Conservation (phyloP, 2,888 invertebrate genomes). For the Uloborus plumipes region DNA sequence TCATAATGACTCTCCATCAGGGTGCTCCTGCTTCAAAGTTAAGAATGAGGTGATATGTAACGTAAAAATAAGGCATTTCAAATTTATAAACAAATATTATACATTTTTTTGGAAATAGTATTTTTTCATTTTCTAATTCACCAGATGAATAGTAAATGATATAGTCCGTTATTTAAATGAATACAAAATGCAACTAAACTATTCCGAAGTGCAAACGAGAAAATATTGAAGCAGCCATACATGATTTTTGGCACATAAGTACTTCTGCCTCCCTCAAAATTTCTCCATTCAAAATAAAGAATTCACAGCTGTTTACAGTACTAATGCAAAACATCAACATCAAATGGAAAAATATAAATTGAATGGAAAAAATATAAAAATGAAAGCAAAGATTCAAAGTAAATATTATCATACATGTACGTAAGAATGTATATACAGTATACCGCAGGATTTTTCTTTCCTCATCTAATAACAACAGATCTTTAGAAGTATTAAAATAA, state of each 20-base stretch:
- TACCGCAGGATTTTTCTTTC: slow-evolving; percentile 36
- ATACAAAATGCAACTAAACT: too few species aligned
- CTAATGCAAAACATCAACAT: slow-evolving; percentile 26
- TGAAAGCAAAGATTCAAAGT: slow-evolving; percentile 12
- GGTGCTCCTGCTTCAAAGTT: too few species aligned
- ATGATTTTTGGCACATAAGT: slow-evolving; percentile 35
- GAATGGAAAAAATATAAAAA: neutral
- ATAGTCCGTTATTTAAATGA: too few species aligned
- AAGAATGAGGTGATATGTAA: too few species aligned
- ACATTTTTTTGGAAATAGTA: too few species aligned
- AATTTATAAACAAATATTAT: too few species aligned
- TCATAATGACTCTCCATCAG: too few species aligned
- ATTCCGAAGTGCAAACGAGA: neutral
- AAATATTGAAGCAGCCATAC: slow-evolving; percentile 1
- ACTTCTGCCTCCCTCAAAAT: slow-evolving; percentile 6
- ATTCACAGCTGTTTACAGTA: slow-evolving; percentile 33
- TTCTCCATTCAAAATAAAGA: slow-evolving; percentile 8
- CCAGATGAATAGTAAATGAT: too few species aligned
- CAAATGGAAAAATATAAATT: slow-evolving; percentile 38
- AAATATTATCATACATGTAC: slow-evolving; percentile 39
- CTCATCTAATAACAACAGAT: slow-evolving; percentile 42
- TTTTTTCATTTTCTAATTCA: too few species aligned
- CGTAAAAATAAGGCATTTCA: too few species aligned
- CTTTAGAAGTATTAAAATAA: slow-evolving; percentile 37
- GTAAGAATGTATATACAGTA: slow-evolving; percentile 55